Conservation (phyloP, 35 echinoderm and acorn worm genomes). For the Ophioderma brevispina region DNA sequence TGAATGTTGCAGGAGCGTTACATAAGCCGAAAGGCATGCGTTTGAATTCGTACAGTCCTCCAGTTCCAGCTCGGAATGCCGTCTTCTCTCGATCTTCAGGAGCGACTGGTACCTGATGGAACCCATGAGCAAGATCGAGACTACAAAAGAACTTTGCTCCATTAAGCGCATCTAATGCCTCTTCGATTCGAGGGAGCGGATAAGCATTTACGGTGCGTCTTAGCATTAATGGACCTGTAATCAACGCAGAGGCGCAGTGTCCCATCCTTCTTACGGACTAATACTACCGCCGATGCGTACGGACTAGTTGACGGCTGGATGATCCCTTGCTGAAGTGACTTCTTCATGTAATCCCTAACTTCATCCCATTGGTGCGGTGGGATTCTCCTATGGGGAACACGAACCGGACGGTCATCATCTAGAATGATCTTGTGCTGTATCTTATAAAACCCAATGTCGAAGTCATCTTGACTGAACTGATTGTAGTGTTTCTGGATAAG, state of each 20-base stretch:
- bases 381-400: constrained; percentile 19
- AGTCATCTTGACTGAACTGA: constrained; percentile 8
- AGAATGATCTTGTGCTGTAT: constrained; percentile 3
- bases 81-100: constrained; percentile 58
- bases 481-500: neutral
- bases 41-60: constrained; percentile 41
- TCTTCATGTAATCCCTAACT: neutral
- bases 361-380: constrained; percentile 11
- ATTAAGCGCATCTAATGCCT: constrained; percentile 63
- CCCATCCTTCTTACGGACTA: constrained; percentile 34
- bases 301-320: constrained; percentile 24
- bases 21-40: constrained; percentile 63
- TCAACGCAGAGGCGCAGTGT: constrained; percentile 33
- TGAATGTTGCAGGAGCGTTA: constrained; percentile 70
- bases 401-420: constrained; percentile 23
- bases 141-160: constrained; percentile 63
- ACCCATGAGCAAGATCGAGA: constrained; percentile 61
- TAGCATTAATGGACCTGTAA: constrained; percentile 37
- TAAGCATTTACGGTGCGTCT: constrained; percentile 69
- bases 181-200: constrained; percentile 47
- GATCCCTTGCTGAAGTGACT: neutral
- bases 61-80: constrained; percentile 40
- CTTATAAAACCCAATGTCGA: neutral
- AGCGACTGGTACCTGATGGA: constrained; percentile 49
- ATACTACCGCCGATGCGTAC: constrained; percentile 37